Evolutionary conservation across 2,113 vertebrate species (phyloP), one percentile per base, ranked within the genome.

Genomic region (Ciconia maguari): DNA sequence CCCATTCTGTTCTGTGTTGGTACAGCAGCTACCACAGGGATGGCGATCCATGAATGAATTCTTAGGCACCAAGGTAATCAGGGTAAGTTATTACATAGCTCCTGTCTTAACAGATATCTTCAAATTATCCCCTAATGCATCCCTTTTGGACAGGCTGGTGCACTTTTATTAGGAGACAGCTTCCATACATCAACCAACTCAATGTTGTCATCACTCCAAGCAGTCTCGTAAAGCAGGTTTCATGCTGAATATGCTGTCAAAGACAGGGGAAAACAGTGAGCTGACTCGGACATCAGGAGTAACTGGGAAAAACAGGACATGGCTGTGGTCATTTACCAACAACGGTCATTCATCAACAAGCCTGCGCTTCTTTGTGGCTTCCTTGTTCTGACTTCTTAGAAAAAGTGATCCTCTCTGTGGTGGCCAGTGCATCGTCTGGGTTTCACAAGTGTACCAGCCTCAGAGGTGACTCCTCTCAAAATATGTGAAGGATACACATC

Each of bases 401-500:
- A 36, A 70, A 54, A 46, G 3, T 17, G 1, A 27, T 72, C 72
- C 13, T 61, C 5, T 52, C 38, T 20, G 1, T n/a, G 7, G 12
- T 65, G 26, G 1, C 2, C 25, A 41, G 19, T 13, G 9, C 21
- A 21, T 16, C 16, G 16, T 58, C 24, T 44, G 11, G 15, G 18
- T 70, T 80, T 75, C 20, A 10, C 0, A 1, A 49, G 6, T 14
- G 24, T 1, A 2, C 3, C 18, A 72, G 14, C 16, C 16, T 16
- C 44, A 32, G 46, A 52, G 9, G 5, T 27, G 9, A 32, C 13
- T 93, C 20, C 3, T 32, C 24, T 66, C 20, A 17, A 51, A 78
- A 29, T 16, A 42, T 3, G 7, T 8, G 27, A 22, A 29, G 3
- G n/a, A 36, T 9, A 8, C 3, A 9, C 60, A 3, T 1, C 10